These are phyloP conservation scores for Microctonus hyperodae DNA, from an alignment of 2,888 invertebrate species.

Conservation along the genomic window DNA sequence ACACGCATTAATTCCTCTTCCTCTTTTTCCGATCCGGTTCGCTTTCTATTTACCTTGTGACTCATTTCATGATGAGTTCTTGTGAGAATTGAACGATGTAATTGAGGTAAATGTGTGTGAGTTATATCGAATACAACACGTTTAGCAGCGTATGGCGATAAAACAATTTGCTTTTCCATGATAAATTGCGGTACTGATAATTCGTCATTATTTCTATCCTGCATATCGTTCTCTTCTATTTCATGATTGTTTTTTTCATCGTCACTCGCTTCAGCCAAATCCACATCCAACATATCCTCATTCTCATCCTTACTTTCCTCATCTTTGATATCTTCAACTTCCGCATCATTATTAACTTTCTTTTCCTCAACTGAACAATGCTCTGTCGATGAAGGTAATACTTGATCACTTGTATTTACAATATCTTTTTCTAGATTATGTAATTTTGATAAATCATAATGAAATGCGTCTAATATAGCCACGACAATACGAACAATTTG, in stretches of 20 bases:
- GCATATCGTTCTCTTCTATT: slow-evolving; percentile 25
- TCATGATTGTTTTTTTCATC: slow-evolving; percentile 42
- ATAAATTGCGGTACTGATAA: slow-evolving; percentile 37
- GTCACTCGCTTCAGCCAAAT: slow-evolving; percentile 55
- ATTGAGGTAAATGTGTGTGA: slow-evolving; percentile 77
- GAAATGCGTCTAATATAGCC: slow-evolving; percentile 87
- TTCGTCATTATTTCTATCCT: neutral
- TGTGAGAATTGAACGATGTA: slow-evolving; percentile 76
- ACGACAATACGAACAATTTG: slow-evolving; percentile 80
- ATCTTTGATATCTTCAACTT: slow-evolving; percentile 60
- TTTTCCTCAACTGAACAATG: slow-evolving; percentile 47
- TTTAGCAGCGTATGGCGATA: slow-evolving; percentile 77
- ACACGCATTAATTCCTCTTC: slow-evolving; percentile 89
- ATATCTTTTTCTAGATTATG: slow-evolving; percentile 43
- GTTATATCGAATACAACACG: slow-evolving; percentile 77
- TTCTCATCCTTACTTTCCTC: slow-evolving; percentile 60
- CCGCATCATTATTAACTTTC: slow-evolving; percentile 37
- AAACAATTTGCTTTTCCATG: slow-evolving; percentile 64
- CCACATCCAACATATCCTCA: slow-evolving; percentile 62
- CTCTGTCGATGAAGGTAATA: slow-evolving; percentile 40
- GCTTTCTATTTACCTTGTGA: slow-evolving; percentile 80
- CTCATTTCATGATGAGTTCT: slow-evolving; percentile 77
- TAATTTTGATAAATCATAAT: slow-evolving; percentile 83
- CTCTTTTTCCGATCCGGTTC: slow-evolving; percentile 76
- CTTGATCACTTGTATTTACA: slow-evolving; percentile 9